phyloP scores from a whole-genome alignment of 2,797 vertebrate species.

The Clarias pachynema region DNA sequence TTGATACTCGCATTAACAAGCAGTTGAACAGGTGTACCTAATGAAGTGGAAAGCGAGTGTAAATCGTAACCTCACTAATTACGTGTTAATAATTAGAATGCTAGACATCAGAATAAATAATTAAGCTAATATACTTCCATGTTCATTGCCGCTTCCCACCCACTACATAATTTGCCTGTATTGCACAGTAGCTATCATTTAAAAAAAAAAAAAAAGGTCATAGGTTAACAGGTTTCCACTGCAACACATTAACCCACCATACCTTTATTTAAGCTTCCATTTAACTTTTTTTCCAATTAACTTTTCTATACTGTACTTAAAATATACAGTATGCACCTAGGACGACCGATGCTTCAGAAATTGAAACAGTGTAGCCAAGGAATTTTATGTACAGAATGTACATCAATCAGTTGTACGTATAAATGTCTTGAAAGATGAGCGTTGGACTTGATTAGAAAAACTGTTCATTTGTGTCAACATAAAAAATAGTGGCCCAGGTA shows the following conservation, averaged over 20 bases:
- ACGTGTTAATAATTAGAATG: conserved; percentile 1
- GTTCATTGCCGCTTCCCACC: not conserved
- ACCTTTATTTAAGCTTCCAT: not conserved
- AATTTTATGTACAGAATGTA: not conserved
- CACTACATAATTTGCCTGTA: not conserved
- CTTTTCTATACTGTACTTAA: not conserved
- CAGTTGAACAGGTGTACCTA: too few relatives aligned
- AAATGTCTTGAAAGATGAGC: not conserved
- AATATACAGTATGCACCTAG: not conserved
- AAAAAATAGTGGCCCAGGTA: not conserved
- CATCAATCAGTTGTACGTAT: not conserved
- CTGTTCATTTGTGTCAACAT: not conserved
- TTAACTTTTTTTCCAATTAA: not conserved
- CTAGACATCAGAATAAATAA: conserved; percentile 7
- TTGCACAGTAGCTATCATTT: not conserved
- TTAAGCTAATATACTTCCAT: not conserved
- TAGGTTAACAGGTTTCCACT: not conserved
- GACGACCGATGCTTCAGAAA: not conserved
- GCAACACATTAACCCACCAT: not conserved
- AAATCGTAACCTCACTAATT: not conserved
- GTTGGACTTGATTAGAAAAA: not conserved
- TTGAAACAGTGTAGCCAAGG: not conserved
- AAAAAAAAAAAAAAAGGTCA: not conserved
- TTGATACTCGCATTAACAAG: too few relatives aligned
- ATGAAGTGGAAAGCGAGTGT: too few relatives aligned